phyloP scores from a whole-genome alignment of 2,797 vertebrate genomes.

The Esox masquinongy region DNA sequence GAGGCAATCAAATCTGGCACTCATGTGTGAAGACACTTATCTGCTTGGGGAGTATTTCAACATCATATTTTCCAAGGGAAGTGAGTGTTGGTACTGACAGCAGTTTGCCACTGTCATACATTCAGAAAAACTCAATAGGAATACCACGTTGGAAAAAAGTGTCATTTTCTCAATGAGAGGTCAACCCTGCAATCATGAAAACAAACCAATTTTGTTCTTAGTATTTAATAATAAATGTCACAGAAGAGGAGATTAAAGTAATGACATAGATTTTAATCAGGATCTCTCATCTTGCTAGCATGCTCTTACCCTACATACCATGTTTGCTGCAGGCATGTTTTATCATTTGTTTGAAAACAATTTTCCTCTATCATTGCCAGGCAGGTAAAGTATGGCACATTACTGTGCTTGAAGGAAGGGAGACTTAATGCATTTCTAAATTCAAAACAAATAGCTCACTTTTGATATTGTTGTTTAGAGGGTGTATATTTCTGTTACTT shows the following conservation, averaged over 20 bases:
- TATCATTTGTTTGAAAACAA: constrained; percentile 62
- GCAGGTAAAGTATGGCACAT: constrained; percentile 54
- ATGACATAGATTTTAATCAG: constrained; percentile 56
- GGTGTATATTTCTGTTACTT: constrained; percentile 39
- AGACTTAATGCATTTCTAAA: constrained; percentile 57
- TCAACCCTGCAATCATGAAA: constrained; percentile 48
- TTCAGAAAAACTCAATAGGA: constrained; percentile 76
- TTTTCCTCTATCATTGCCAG: constrained; percentile 45
- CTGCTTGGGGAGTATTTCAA: constrained; percentile 80
- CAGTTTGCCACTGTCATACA: constrained; percentile 75
- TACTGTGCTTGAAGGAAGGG: constrained; percentile 59
- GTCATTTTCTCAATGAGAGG: constrained; percentile 58
- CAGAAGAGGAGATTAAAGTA: constrained; percentile 26
- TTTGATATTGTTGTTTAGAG: constrained; percentile 36
- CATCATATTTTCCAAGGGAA: constrained; percentile 77
- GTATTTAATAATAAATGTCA: constrained; percentile 24
- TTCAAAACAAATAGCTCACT: constrained; percentile 65
- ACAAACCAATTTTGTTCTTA: constrained; percentile 35
- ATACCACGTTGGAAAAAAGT: constrained; percentile 60
- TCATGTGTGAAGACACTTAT: constrained; percentile 83
- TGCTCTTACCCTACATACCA: constrained; percentile 48
- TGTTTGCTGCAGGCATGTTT: constrained; percentile 46
- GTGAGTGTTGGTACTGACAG: constrained; percentile 80
- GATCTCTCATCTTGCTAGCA: constrained; percentile 34
- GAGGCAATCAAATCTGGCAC: constrained; percentile 81